Evolutionary conservation across 1,140 invertebrate species (phyloP), one percentile per base, ranked within the genome.

Genomic region (Euura lappo): DNA sequence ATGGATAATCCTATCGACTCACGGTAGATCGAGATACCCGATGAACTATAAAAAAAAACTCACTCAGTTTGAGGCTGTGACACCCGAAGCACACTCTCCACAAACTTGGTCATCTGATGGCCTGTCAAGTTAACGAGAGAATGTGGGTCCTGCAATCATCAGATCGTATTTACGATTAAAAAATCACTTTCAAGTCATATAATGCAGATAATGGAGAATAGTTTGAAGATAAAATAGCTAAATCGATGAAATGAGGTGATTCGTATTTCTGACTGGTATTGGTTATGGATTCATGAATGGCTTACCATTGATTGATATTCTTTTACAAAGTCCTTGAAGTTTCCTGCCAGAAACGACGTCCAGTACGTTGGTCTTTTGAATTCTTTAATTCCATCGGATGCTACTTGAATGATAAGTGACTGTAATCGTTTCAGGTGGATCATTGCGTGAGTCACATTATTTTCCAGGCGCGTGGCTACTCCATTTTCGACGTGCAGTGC

Each of bases 321-420:
- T 3, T 77, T 28, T 42, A 74, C 11, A 47, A 86, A 86, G 8
- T 83, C 80, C 46, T 82, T 79, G 6, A 80, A 80, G 11, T 80
- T 83, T 10, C 78, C 79, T 65, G 82, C 78, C 44, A 82, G 71
- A 60, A 86, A 86, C 2, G 83, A 86, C 2, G 76, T 83, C 84
- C 82, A 86, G 84, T 84, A 86, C 0, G 71, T 69, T 2, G 85
- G 85, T 2, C 82, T 60, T 72, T 83, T 82, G 1, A 75, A 71
- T 7, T 79, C 65, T 68, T 76, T 82, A 13, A 77, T 75, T 2
- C 78, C 82, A 42, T 84, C 78, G 0, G 75, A 74, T 43, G 74
- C 45, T 1, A 73, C 51, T 69, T 78, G 78, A 45, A 81, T 72
- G n/a, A 84, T 68, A 65, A 74, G 79, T 43, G 73, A 72, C 8